Evolutionary conservation across 2,888 invertebrate genomes (phyloP).

Genomic region (Parasteatoda lunata): DNA sequence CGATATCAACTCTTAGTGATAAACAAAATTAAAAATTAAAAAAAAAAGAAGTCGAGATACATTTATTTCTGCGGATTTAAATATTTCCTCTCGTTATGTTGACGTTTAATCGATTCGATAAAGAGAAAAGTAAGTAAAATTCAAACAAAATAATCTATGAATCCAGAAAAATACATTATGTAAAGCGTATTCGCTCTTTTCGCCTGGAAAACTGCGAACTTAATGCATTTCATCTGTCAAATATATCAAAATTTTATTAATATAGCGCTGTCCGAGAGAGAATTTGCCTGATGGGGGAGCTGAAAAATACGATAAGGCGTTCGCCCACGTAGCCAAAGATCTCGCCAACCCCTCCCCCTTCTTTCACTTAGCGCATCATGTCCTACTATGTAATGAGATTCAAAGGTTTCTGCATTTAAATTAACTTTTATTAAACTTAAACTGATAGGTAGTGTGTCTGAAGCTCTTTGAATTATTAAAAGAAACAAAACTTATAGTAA

Average conservation of each 20-base stretch:
- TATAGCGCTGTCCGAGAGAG: slow-evolving; percentile 46
- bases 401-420: slow-evolving; percentile 59
- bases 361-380: not conserved
- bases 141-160: slow-evolving; percentile 51
- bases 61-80: slow-evolving; percentile 14
- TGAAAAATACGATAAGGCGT: slow-evolving; percentile 57
- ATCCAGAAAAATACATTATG: slow-evolving; percentile 58
- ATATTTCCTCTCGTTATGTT: slow-evolving; percentile 38
- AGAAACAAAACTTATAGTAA: too few relatives aligned
- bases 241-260: slow-evolving; percentile 65
- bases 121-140: slow-evolving; percentile 42
- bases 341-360: not conserved
- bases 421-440: slow-evolving; percentile 61
- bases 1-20: not conserved
- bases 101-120: slow-evolving; percentile 47
- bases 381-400: slow-evolving; percentile 55
- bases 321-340: not conserved
- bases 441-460: too few relatives aligned
- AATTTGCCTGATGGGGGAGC: slow-evolving; percentile 49
- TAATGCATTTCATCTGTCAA: slow-evolving; percentile 64
- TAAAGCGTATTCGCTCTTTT: slow-evolving; percentile 43
- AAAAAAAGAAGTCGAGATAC: not conserved
- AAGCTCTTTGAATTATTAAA: too few relatives aligned
- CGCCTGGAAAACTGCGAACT: slow-evolving; percentile 18
- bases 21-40: not conserved